Conservation (phyloP, 1,140 invertebrate species). For the Atta texana region DNA sequence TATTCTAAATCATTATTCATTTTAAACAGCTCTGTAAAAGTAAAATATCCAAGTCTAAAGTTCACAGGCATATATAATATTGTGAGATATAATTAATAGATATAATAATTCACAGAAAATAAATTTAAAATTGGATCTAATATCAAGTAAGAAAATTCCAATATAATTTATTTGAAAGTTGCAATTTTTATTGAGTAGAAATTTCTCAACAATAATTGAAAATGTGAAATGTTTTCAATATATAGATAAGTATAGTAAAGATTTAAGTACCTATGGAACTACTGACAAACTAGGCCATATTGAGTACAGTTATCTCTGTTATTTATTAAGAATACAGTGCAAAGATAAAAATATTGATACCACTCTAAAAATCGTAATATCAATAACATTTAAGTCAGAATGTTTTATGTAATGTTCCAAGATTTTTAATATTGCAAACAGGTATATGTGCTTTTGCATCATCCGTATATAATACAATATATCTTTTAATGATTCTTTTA, state of each 20-base stretch:
- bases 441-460: not conserved
- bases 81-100: not conserved
- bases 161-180: too few relatives aligned
- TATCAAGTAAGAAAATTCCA: not conserved
- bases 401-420: not conserved
- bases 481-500: not conserved
- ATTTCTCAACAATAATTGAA: too few relatives aligned
- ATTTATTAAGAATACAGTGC: not conserved
- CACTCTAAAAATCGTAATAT: not conserved
- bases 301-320: too few relatives aligned
- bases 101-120: not conserved
- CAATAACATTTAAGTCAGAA: not conserved
- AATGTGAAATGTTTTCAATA: too few relatives aligned
- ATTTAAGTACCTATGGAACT: too few relatives aligned
- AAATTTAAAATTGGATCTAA: not conserved
- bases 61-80: not conserved
- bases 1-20: not conserved
- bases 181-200: too few relatives aligned
- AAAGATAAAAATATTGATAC: slow-evolving; percentile 1
- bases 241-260: too few relatives aligned
- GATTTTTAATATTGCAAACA: not conserved
- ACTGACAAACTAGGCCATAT: too few relatives aligned
- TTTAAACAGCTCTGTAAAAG: not conserved
- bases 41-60: not conserved
- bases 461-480: not conserved